A percentile compares a stretch with the other conserved stretches of the same genome.
Conservation (phyloP, 2,797 vertebrate genomes). For the Natrix natrix region DNA sequence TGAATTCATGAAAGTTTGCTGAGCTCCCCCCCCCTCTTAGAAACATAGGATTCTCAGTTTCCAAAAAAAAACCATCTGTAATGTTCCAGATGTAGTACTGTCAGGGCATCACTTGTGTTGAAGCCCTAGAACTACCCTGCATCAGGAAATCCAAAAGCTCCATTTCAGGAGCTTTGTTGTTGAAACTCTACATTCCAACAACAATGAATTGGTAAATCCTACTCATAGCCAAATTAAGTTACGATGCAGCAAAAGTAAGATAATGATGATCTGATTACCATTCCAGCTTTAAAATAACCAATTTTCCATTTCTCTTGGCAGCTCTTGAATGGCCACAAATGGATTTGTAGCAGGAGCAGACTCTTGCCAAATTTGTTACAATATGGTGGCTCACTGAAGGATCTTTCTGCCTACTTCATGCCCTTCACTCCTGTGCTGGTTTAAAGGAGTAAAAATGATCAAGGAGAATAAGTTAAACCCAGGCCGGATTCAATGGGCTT, state of each 20-base stretch:
- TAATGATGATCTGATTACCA: conserved; percentile 7
- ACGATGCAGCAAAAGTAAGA: conserved; percentile 16
- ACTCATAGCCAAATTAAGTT: conserved; percentile 17
- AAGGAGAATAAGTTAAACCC: background rate
- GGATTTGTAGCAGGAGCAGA: conserved; percentile 24
- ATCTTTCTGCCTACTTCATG: conserved; percentile 23
- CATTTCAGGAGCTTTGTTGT: background rate
- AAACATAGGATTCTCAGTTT: background rate
- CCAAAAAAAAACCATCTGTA: background rate
- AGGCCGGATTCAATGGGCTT: background rate
- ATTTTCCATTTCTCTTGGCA: conserved; percentile 22
- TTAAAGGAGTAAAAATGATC: background rate
- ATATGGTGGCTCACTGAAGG: background rate
- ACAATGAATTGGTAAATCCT: conserved; percentile 13
- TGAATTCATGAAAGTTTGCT: background rate
- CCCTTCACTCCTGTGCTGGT: conserved; percentile 8
- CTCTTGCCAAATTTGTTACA: background rate
- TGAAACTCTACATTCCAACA: background rate
- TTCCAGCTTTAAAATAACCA: background rate
- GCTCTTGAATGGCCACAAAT: conserved; percentile 19
- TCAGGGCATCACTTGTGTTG: background rate
- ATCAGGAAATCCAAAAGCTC: background rate
- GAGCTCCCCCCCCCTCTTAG: background rate
- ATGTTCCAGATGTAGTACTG: background rate
- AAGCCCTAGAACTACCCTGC: background rate